Base-by-base conservation (phyloP, 2,113 vertebrate genomes). In the Oryzias woworae region DNA sequence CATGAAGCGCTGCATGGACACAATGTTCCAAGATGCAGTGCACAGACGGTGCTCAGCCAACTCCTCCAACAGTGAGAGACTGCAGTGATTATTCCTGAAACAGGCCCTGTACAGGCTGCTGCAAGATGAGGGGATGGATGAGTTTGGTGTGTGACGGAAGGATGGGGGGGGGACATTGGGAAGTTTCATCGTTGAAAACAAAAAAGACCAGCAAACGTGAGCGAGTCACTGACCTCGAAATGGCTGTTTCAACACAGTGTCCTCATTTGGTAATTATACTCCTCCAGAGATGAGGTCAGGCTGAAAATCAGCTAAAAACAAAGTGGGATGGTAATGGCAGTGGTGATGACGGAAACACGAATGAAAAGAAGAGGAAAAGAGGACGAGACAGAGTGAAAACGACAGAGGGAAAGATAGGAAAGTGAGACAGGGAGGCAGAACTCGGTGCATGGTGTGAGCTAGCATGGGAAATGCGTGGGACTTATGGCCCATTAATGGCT, bases 401-500 rank as follows among this genome's bases (percentile, higher is more conserved):
- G 61, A 56, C 66, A 56, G 71, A 77, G 77, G 71, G 62, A 47
- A 46, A 57, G 55, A 51, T 23, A 58, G 73, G 58, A 51, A 43
- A 62, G 68, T 5, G 64, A 71, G 53, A 55, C 77, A 69, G 78
- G 67, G 87, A 66, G 85, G 85, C 88, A 80, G 83, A 83, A 82
- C 80, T 86, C 81, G 47, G 84, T 90, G 88, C 80, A 85, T 83
- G 83, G 84, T 91, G 88, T 86, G 83, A 90, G 84, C 68, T 85
- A 89, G 90, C 89, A 89, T 92, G 90, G 87, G 91, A 93, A 91
- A 88, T 89, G 88, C 85, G 88, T 90, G 89, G 91, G 89, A 90
- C 77, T 77, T 81, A 71, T 78, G 81, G 84, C 75, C 73, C 80
- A 73, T 87, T 73, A 63, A 66, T 57, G 61, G 62, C 69, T 91